Conservation (phyloP, 1,140 invertebrate genomes). For the Ips typographus region DNA sequence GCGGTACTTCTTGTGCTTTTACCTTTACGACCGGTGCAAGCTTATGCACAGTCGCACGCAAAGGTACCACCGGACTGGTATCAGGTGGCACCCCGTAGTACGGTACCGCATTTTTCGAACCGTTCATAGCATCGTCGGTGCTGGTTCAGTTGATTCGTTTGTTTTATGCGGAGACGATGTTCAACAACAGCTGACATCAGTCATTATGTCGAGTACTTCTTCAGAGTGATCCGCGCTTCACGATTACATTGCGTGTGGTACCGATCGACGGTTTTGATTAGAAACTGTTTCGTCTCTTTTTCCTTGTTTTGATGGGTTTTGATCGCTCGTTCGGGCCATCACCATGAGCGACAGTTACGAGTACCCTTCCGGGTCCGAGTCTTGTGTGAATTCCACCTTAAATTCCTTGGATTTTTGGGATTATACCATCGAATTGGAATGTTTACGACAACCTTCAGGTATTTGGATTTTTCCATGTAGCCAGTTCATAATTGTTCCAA, state of each 20-base stretch:
- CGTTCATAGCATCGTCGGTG: background rate
- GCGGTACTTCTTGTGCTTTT: constrained; percentile 10
- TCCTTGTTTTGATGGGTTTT: no score
- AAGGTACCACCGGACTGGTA: background rate
- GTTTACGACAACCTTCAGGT: constrained; percentile 73
- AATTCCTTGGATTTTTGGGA: constrained; percentile 79
- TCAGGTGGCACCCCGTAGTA: background rate
- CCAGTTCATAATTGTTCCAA: background rate
- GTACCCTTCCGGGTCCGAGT: constrained; percentile 10
- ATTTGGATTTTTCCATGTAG: background rate
- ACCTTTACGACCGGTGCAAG: constrained; percentile 8
- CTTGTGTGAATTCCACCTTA: constrained; percentile 44
- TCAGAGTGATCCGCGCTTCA: no score
- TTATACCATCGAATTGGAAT: constrained; percentile 77
- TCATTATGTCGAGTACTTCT: no score
- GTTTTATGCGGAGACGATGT: background rate
- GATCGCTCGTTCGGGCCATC: no score
- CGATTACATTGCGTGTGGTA: no score
- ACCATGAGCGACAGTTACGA: constrained; percentile 33
- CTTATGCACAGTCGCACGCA: background rate
- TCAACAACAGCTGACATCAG: background rate
- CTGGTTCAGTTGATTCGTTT: constrained; percentile 2
- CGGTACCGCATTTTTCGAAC: background rate
- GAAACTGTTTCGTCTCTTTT: no score
- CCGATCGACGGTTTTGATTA: no score